Conservation (phyloP, 1,140 invertebrate genomes). For the Drosophila subpulchrella region DNA sequence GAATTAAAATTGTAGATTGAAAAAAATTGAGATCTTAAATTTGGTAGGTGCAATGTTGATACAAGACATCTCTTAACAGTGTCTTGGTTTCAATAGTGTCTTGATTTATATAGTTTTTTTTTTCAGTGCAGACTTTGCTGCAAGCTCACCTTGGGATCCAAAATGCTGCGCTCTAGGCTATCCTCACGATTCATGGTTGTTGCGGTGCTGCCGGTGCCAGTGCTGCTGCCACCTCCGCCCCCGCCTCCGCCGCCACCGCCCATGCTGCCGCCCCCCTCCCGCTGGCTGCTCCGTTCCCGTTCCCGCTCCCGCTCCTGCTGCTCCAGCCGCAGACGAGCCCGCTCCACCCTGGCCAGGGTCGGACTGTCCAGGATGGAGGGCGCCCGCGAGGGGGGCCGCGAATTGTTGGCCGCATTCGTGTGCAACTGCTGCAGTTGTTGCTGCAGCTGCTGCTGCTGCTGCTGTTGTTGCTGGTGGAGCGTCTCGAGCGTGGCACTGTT, state of each 20-base stretch:
- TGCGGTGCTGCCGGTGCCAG: slow-evolving; percentile 63
- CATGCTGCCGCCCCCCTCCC: slow-evolving; percentile 24
- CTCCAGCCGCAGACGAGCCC: slow-evolving; percentile 85
- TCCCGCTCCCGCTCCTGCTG: slow-evolving; percentile 71
- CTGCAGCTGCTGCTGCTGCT: slow-evolving; percentile 63
- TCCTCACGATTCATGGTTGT: slow-evolving; percentile 81
- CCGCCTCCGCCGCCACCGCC: slow-evolving; percentile 16
- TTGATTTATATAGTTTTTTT: background rate
- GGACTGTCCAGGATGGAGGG: slow-evolving; percentile 86
- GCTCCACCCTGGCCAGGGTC: slow-evolving; percentile 86
- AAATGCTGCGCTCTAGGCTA: slow-evolving; percentile 78
- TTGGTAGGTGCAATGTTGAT: too few relatives aligned
- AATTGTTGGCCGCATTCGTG: slow-evolving; percentile 61
- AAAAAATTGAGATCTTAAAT: too few relatives aligned
- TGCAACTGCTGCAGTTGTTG: slow-evolving; percentile 60
- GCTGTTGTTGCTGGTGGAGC: slow-evolving; percentile 68
- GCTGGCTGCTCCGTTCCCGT: slow-evolving; percentile 61
- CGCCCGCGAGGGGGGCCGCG: slow-evolving; percentile 78
- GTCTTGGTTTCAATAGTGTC: too few relatives aligned
- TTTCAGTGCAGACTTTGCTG: background rate
- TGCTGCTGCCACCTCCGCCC: slow-evolving; percentile 57
- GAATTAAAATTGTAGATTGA: too few relatives aligned
- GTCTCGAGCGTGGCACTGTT: slow-evolving; percentile 76
- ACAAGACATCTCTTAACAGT: too few relatives aligned
- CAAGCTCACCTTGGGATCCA: slow-evolving; percentile 83